Percentiles rank a stretch among this genome's conserved stretches.
These are phyloP conservation scores for Anoplolepis gracilipes DNA, from an alignment of 1,140 invertebrate genomes.

Conservation along the genomic window DNA sequence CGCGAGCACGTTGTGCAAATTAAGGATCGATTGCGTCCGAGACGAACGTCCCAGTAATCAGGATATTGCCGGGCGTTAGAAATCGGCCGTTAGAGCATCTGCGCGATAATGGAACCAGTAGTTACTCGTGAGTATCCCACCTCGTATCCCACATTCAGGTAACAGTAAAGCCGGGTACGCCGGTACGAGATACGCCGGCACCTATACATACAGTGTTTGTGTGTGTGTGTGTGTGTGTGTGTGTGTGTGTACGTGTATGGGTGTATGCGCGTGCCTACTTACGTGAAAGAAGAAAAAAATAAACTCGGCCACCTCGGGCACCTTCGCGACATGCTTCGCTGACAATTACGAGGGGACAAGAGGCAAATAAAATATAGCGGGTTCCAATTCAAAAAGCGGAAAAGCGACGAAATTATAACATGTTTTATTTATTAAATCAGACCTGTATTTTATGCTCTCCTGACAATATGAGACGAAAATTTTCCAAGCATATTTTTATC, in stretches of 20 bases:
- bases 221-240: background rate
- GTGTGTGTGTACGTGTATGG: background rate
- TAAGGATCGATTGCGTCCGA: conserved; percentile 14
- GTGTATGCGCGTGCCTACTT: conserved; percentile 47
- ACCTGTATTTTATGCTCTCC: background rate
- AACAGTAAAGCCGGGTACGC: conserved; percentile 64
- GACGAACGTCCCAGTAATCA: background rate
- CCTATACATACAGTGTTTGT: background rate
- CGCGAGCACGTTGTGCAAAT: conserved; percentile 28
- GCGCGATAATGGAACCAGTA: conserved; percentile 54
- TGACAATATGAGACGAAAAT: background rate
- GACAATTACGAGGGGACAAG: conserved; percentile 46
- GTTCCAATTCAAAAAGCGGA: conserved; percentile 22
- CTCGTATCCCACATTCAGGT: conserved; percentile 73
- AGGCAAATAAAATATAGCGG: conserved; percentile 36
- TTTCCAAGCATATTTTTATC: background rate
- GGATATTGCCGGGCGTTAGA: conserved; percentile 6
- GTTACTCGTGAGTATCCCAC: conserved; percentile 62
- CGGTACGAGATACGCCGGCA: conserved; percentile 48
- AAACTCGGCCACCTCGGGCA: conserved; percentile 66
- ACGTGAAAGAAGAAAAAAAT: conserved; percentile 51
- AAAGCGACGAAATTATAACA: background rate
- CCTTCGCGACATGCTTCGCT: conserved; percentile 50
- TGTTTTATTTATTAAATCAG: conserved; percentile 2
- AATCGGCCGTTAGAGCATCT: conserved; percentile 28